Evolutionary conservation across 2,113 vertebrate genomes (phyloP), one percentile per base, ranked within the genome.

Genomic region (Erythrocebus patas): DNA sequence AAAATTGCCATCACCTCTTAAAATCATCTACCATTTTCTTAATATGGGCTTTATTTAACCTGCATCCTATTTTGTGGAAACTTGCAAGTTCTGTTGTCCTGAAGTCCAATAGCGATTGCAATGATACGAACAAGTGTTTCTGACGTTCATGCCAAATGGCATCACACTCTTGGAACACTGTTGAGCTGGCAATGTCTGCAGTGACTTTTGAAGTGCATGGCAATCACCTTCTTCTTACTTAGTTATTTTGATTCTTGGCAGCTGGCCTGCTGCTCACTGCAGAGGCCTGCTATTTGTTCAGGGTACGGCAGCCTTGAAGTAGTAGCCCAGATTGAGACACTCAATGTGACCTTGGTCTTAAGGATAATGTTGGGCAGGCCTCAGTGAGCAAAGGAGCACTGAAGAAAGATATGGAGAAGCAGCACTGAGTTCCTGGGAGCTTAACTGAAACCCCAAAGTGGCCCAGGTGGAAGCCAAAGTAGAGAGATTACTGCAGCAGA

Each of bases 11-110:
- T 98, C n/a, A 99, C 55, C 99, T 96, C 57, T 99, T 98, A 98
- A 99, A 98, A 98, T 98, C 99, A 82, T 99, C 98, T 82, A 99
- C 92, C 94, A 99, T 99, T 96, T 98, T 98, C 98, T 98, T 99
- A 93, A 99, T 98, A 98, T 99, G 32, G 9, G 94, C 10, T 98
- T 99, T 90, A 99, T 99, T 68, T 99, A 96, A 30, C 90, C 98
- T 75, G 99, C 84, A 40, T 99, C 99, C 93, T 99, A 98, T 98
- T 99, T 99, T 94, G 97, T 35, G 99, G 99, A 96, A 99, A 99
- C 98, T 99, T 99, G 38, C 99, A 98, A 96, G 99, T 99, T 99
- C 99, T 99, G 98, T 99, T 99, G 97, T 99, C 99, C 14, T 99
- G 99, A 80, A 99, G 99, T 89, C 99, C 96, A 95, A 99, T 99